phyloP scores from a whole-genome alignment of 2,113 vertebrate species.

The Mesocricetus auratus region DNA sequence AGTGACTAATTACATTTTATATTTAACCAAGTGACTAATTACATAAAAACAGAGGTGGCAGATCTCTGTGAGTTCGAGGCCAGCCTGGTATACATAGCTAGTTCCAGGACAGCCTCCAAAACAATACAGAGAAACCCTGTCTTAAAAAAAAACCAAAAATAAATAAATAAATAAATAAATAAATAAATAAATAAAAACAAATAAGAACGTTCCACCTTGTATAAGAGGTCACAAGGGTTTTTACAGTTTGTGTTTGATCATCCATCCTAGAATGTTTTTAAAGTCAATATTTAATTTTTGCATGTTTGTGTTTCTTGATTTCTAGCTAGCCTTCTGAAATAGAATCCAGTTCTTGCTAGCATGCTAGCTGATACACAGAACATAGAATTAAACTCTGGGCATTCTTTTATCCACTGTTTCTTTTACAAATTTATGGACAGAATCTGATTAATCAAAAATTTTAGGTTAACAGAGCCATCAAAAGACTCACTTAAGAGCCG shows the following conservation, averaged over 20 bases:
- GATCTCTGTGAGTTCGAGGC: no score
- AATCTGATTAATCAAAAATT: background rate
- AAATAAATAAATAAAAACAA: no score
- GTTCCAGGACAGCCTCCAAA: no score
- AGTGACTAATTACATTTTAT: background rate
- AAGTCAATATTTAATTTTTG: slow-evolving; percentile 7
- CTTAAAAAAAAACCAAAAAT: no score
- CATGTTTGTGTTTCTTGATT: background rate
- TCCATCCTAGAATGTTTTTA: background rate
- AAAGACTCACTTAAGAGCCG: slow-evolving; percentile 18
- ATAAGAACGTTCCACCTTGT: background rate
- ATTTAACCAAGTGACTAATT: no score
- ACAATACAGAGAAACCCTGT: no score
- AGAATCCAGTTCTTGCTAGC: background rate
- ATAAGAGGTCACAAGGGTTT: background rate
- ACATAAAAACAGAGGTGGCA: no score
- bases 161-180: no score
- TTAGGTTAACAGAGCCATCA: slow-evolving; percentile 54
- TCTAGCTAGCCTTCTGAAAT: background rate
- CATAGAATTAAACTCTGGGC: background rate
- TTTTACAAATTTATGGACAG: background rate
- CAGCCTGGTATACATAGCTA: no score
- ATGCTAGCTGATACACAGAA: background rate
- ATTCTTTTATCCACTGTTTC: background rate
- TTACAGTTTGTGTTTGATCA: background rate